Percentiles rank a stretch among this genome's conserved stretches.
These are phyloP conservation scores for Thereva unica DNA, from an alignment of 2,888 invertebrate genomes.

Conservation along the genomic window DNA sequence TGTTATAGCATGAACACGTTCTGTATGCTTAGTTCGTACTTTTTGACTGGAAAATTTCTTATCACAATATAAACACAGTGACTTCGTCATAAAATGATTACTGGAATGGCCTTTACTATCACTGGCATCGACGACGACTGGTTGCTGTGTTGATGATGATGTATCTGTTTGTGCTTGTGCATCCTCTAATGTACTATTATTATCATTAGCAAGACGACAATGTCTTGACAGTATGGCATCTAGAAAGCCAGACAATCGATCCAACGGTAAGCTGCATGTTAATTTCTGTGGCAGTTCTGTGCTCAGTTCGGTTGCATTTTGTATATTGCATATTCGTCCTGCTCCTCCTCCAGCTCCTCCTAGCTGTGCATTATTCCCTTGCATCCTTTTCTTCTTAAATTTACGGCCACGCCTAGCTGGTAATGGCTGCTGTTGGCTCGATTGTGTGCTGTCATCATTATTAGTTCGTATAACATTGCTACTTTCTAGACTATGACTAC, in stretches of 20 bases:
- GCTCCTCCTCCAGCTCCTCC: not conserved
- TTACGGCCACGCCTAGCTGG: constrained; percentile 6
- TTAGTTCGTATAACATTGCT: constrained; percentile 19
- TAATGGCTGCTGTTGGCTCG: constrained; percentile 12
- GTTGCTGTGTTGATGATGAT: constrained; percentile 1
- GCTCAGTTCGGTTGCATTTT: not conserved
- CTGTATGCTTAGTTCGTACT: constrained; percentile 56
- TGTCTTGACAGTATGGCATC: constrained; percentile 40
- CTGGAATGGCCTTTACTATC: constrained; percentile 37
- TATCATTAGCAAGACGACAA: constrained; percentile 5
- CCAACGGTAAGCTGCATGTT: constrained; percentile 54
- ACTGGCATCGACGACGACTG: not conserved
- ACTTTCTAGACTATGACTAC: constrained; percentile 45
- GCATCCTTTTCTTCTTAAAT: constrained; percentile 20
- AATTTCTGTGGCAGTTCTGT: constrained; percentile 10
- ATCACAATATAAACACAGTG: constrained; percentile 59
- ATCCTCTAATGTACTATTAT: not conserved
- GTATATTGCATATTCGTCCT: not conserved
- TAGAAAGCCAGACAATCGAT: constrained; percentile 52
- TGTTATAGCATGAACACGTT: constrained; percentile 56
- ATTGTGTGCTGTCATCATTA: constrained; percentile 30
- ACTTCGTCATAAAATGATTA: constrained; percentile 45
- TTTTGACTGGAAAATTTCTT: constrained; percentile 57
- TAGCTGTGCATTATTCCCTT: not conserved
- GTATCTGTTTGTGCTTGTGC: constrained; percentile 6